Percentiles rank a stretch among this genome's conserved stretches.
Evolutionary conservation across 2,888 invertebrate genomes (phyloP).

Genomic region (Coecobrya sp.): DNA sequence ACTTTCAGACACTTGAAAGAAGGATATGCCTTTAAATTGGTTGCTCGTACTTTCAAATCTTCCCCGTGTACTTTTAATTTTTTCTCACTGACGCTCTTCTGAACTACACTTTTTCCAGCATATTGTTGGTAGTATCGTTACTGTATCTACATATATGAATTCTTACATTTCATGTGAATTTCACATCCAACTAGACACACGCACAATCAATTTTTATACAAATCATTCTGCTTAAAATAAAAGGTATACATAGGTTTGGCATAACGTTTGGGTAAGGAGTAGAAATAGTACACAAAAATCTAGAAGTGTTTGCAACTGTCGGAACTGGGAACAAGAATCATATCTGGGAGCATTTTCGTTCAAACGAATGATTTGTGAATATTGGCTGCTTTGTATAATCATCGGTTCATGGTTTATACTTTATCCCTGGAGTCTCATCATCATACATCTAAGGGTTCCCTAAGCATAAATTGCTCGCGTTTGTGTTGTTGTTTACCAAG

Average conservation of each 20-base stretch:
- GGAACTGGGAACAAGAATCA: too few relatives aligned
- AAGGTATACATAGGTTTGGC: too few relatives aligned
- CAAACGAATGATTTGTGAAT: slow-evolving; percentile 64
- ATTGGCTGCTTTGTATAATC: slow-evolving; percentile 53
- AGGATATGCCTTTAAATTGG: not conserved
- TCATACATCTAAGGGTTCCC: slow-evolving; percentile 25
- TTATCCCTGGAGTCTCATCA: slow-evolving; percentile 62
- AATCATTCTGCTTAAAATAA: too few relatives aligned
- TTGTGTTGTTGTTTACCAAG: slow-evolving; percentile 10
- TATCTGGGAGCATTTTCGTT: slow-evolving; percentile 34
- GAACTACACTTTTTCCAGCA: too few relatives aligned
- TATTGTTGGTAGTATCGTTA: too few relatives aligned
- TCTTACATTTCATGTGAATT: too few relatives aligned
- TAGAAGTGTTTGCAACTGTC: too few relatives aligned
- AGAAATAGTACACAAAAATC: too few relatives aligned
- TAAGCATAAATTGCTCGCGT: slow-evolving; percentile 1
- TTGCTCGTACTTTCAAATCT: not conserved
- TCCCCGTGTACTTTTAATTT: not conserved
- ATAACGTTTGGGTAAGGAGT: too few relatives aligned
- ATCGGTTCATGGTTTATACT: slow-evolving; percentile 34
- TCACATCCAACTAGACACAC: too few relatives aligned
- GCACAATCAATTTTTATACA: too few relatives aligned
- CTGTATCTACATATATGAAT: too few relatives aligned
- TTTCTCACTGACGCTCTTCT: not conserved
- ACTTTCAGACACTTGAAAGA: not conserved